Conservation (phyloP, 2,113 vertebrate genomes). For the Heptranchias perlo region DNA sequence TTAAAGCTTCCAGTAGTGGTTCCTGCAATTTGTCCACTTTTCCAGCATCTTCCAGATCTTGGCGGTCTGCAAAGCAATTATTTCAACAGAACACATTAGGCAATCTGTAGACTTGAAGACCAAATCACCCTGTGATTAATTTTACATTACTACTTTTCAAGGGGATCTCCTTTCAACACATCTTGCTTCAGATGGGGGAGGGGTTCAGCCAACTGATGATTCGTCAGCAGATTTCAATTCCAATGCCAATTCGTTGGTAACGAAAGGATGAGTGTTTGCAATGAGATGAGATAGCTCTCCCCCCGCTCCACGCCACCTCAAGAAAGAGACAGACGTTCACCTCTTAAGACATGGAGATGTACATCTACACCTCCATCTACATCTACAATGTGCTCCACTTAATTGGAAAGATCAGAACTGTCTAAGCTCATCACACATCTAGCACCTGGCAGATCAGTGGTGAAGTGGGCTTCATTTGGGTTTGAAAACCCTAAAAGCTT, state of each 20-base stretch:
- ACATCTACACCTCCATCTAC: too few relatives aligned
- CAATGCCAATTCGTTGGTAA: not conserved
- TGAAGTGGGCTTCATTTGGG: too few relatives aligned
- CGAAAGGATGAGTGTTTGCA: not conserved
- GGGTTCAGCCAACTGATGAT: not conserved
- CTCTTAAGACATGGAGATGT: not conserved
- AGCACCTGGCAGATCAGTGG: too few relatives aligned
- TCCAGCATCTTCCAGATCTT: constrained; percentile 87
- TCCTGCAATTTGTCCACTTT: constrained; percentile 93
- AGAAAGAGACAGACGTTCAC: not conserved
- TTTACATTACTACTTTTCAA: not conserved
- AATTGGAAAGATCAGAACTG: too few relatives aligned
- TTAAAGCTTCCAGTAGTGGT: constrained; percentile 85
- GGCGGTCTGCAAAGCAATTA: constrained; percentile 65
- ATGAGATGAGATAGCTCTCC: not conserved
- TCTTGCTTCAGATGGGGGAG: not conserved
- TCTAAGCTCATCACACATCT: too few relatives aligned
- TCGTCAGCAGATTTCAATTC: not conserved
- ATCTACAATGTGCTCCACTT: too few relatives aligned
- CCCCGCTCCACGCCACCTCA: too few relatives aligned
- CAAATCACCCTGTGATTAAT: not conserved
- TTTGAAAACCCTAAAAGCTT: too few relatives aligned
- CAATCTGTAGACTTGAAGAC: not conserved
- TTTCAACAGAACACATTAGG: not conserved
- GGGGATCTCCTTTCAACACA: not conserved